Evolutionary conservation across 2,113 vertebrate species (phyloP), one percentile per base, ranked within the genome.

Genomic region (Struthio camelus): DNA sequence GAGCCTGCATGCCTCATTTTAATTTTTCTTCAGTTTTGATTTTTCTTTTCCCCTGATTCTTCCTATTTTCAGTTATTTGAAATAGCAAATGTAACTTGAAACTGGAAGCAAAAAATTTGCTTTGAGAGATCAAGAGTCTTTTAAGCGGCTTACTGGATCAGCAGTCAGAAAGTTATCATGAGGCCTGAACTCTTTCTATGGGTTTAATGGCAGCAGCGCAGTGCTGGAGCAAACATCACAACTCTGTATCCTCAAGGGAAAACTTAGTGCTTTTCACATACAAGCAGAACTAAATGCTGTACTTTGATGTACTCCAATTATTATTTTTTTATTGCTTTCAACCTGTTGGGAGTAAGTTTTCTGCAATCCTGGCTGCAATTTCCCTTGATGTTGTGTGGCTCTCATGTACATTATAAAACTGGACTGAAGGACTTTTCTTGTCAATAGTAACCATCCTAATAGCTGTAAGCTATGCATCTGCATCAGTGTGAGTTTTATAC

Each of bases 61-160:
- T 93, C 64, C 34, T 67, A 81, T 92, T 94, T 92, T 87, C 65
- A 90, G 87, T 76, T 62, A 46, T 83, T 97, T 94, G 66, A 96
- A 96, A 91, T 85, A 79, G 78, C 81, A 80, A 89, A 64, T 95
- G 77, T 90, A 94, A 94, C 94, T 96, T 91, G 89, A 96, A 95
- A 96, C 89, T 96, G 71, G 93, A 95, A 94, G 93, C 95, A 97
- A 97, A 96, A 97, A 96, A 94, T 72, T 95, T 89, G 81, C 95
- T 97, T 94, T 96, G 92, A 94, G 97, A 97, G 96, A 97, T 96
- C 97, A 97, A 96, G 96, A 93, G 94, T 84, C 95, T 94, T 94
- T 94, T 95, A 97, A 97, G 96, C 92, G 7, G 96, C 95, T 97
- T 97, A 97, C 80, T 94, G 96, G 97, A 97, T 97, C 96, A 97